These are phyloP conservation scores for Hypothenemus hampei DNA, from an alignment of 1,140 invertebrate genomes.

Conservation along the genomic window DNA sequence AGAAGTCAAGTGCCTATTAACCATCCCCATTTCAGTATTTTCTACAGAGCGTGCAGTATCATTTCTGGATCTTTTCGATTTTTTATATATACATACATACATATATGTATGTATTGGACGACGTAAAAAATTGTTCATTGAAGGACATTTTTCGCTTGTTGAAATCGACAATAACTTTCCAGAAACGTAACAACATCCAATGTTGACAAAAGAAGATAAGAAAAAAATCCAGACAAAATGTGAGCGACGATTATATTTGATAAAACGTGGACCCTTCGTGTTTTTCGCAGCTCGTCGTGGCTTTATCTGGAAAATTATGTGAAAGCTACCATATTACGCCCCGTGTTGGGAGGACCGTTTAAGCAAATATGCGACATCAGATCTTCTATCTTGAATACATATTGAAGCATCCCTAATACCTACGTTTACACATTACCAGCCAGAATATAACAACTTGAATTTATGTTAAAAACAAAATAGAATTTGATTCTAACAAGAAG, in stretches of 20 bases:
- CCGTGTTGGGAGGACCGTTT: conserved; percentile 29
- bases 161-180: too few relatives aligned
- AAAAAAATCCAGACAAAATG: conserved; percentile 12
- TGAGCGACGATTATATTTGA: conserved; percentile 10
- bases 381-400: conserved; percentile 32
- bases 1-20: conserved; percentile 8
- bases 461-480: background rate
- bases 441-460: background rate
- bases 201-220: too few relatives aligned
- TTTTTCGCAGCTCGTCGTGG: conserved; percentile 13
- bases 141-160: too few relatives aligned
- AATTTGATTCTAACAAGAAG: background rate
- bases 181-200: too few relatives aligned
- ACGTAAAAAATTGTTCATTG: too few relatives aligned
- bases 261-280: conserved; percentile 17
- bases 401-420: conserved; percentile 25
- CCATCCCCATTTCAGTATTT: background rate
- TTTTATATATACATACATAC: too few relatives aligned
- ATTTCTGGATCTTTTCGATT: too few relatives aligned
- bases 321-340: conserved; percentile 32
- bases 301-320: conserved; percentile 29
- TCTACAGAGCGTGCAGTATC: too few relatives aligned
- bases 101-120: too few relatives aligned
- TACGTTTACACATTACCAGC: background rate
- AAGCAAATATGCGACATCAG: conserved; percentile 33